phyloP scores from a whole-genome alignment of 2,113 vertebrate genomes.

The Cebidichthys violaceus region DNA sequence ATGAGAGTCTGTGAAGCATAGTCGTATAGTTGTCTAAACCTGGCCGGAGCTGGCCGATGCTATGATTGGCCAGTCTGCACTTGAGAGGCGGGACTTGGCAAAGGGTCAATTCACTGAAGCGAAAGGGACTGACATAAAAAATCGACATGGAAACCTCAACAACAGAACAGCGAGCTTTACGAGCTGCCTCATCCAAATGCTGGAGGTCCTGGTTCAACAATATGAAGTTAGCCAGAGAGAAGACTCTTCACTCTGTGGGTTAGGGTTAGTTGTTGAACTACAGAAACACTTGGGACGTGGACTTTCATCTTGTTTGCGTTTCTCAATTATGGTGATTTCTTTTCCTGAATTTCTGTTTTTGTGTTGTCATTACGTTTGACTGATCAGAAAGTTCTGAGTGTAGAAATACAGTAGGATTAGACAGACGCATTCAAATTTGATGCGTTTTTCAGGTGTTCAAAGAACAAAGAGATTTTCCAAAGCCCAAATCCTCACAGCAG shows the following conservation, averaged over 20 bases:
- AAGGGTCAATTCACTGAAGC: no score
- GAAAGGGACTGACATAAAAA: no score
- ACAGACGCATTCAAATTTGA: neutral
- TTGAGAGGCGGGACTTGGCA: no score
- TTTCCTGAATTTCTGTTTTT: neutral
- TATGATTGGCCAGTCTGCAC: no score
- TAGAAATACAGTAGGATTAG: neutral
- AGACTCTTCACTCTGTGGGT: no score
- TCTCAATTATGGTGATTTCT: neutral
- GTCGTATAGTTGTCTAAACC: no score
- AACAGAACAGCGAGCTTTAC: neutral
- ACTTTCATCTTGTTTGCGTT: neutral
- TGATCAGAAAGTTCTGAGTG: neutral
- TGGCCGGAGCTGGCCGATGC: no score
- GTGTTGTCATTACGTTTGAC: neutral
- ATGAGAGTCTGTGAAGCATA: no score
- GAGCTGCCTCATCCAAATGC: neutral
- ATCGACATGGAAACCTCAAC: neutral
- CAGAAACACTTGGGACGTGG: neutral
- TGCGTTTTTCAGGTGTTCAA: neutral
- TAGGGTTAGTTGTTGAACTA: neutral
- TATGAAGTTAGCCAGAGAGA: neutral
- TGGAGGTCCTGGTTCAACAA: neutral
- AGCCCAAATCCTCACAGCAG: neutral
- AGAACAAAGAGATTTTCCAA: neutral